phyloP scores from a whole-genome alignment of 2,113 vertebrate genomes.

The Rhynchopsitta pachyrhyncha region DNA sequence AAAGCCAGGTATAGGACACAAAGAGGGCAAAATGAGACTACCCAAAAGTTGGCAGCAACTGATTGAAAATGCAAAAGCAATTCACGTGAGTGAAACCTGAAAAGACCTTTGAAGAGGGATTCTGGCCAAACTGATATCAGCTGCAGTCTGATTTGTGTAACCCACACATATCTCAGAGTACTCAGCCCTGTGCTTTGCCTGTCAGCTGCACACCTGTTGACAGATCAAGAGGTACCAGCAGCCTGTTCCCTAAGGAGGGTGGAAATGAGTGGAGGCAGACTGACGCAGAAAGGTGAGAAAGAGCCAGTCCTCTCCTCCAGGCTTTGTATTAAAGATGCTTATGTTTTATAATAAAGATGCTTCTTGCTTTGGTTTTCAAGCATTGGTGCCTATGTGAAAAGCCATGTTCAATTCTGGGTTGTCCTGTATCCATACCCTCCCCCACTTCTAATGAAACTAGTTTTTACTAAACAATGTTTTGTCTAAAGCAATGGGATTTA shows the following conservation, averaged over 20 bases:
- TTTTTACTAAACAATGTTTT: not conserved
- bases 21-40: not conserved
- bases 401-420: not conserved
- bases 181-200: not conserved
- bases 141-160: not conserved
- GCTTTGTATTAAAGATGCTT: not conserved
- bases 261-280: fast-evolving
- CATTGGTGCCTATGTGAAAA: not conserved
- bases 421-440: not conserved
- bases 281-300: not conserved
- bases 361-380: not conserved
- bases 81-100: not conserved
- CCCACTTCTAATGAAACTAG: not conserved
- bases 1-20: not conserved
- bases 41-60: fast-evolving
- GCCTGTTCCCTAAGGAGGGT: not conserved
- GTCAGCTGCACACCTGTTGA: not conserved
- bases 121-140: not conserved
- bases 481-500: not conserved
- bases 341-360: not conserved
- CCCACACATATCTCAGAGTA: fast-evolving
- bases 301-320: not conserved
- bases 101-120: not conserved
- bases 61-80: not conserved
- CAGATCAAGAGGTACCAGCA: not conserved